Evolutionary conservation across 2,797 vertebrate genomes (phyloP), one percentile per base, ranked within the genome.

Genomic region (Pampus argenteus): DNA sequence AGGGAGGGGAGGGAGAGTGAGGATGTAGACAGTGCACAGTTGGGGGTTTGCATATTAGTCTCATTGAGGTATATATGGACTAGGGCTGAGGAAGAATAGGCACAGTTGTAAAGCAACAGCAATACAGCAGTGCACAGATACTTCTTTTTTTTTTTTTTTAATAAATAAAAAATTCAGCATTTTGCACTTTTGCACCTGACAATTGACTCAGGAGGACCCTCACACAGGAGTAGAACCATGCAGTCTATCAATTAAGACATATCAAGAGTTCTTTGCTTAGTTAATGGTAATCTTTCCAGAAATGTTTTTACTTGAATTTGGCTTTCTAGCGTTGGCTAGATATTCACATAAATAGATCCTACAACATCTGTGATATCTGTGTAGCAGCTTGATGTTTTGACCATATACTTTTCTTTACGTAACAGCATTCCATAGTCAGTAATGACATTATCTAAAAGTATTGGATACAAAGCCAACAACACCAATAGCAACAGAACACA

Each of bases 1-100:
- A 40, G 40, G 23, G 52, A 57, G 40, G 74, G 70, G 50, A 42
- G 64, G 54, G 62, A 22, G 51, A 69, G 22, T 23, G 51, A 70
- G 56, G 64, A 65, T 63, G 49, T 71, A 83, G 76, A 83, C 57
- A 51, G 50, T 57, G 55, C 74, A 66, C 73, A 69, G 78, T 23
- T 26, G 83, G 71, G 40, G 62, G 76, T 67, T 62, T 61, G 68
- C 60, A 75, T 85, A 76, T 83, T 87, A 61, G 62, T 73, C 76
- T 76, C 66, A 67, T 44, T 56, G 83, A 86, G 76, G 71, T 80
- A 79, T 78, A 84, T 82, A 58, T 79, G 72, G 71, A 83, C 76
- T 63, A 55, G 62, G 49, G 31, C 66, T 83, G 55, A 56, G 3
- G 26, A 74, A 59, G 34, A 51, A 50, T 20, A 65, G 51, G 38